Percentiles rank a stretch among this genome's conserved stretches.
Evolutionary conservation across 2,888 invertebrate genomes (phyloP).

Genomic region (Monochamus alternatus): DNA sequence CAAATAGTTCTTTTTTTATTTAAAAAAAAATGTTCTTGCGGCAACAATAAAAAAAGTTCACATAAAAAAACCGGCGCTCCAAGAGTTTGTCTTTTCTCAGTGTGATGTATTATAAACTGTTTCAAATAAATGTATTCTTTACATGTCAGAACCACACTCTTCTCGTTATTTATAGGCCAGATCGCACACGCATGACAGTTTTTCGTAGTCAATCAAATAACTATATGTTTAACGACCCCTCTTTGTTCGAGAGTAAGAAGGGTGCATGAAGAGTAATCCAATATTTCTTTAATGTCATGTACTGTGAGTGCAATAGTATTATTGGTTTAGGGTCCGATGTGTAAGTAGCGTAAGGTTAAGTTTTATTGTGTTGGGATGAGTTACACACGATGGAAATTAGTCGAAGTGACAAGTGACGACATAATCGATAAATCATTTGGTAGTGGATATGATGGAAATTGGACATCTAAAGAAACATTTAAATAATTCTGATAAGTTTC

Average conservation of each 20-base stretch:
- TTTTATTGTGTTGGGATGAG: background rate
- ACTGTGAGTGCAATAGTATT: constrained; percentile 21
- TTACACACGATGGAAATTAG: background rate
- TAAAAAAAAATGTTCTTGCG: too few species aligned
- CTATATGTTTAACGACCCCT: constrained; percentile 29
- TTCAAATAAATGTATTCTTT: constrained; percentile 15
- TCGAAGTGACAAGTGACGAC: background rate
- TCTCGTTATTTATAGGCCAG: constrained; percentile 6
- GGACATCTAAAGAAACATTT: too few species aligned
- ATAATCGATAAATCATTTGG: too few species aligned
- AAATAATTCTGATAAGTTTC: too few species aligned
- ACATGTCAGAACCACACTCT: constrained; percentile 5
- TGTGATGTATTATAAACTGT: too few species aligned
- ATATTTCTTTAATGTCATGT: constrained; percentile 30
- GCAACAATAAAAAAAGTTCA: too few species aligned
- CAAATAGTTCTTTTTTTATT: too few species aligned
- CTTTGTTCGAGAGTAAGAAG: constrained; percentile 5
- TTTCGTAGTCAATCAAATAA: constrained; percentile 30
- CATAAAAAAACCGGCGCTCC: too few species aligned
- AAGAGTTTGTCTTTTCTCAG: too few species aligned
- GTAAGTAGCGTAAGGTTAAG: constrained; percentile 15
- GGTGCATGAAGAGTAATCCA: constrained; percentile 34
- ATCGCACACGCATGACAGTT: constrained; percentile 16
- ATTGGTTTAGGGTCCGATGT: constrained; percentile 32
- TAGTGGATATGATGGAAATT: too few species aligned